Conservation (phyloP, 2,888 invertebrate species). For the Ditylenchus weischeri region DNA sequence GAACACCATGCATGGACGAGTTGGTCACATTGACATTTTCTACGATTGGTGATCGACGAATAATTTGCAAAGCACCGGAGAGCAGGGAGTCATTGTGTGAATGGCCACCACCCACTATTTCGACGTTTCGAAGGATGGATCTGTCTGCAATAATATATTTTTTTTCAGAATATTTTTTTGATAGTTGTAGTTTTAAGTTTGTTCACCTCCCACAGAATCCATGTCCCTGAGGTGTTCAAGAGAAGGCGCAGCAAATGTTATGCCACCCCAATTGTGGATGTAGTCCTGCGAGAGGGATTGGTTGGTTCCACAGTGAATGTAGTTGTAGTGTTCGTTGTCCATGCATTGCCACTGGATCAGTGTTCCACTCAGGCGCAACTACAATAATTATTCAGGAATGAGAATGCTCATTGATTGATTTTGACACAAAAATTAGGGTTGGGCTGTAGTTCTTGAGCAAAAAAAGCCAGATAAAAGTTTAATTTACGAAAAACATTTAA, state of each 20-base stretch:
- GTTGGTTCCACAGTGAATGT: slow-evolving; percentile 77
- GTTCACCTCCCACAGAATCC: background rate
- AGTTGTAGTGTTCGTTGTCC: slow-evolving; percentile 79
- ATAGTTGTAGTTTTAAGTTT: background rate
- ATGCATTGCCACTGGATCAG: slow-evolving; percentile 66
- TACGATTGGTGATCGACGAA: slow-evolving; percentile 81
- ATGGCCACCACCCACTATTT: slow-evolving; percentile 87
- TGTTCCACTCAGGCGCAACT: slow-evolving; percentile 5
- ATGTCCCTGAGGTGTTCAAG: slow-evolving; percentile 25
- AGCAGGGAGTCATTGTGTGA: slow-evolving; percentile 85
- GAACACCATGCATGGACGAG: slow-evolving; percentile 78
- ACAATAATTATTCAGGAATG: no score
- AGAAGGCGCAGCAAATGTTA: slow-evolving; percentile 66
- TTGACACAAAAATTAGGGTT: no score
- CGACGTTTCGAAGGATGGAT: slow-evolving; percentile 72
- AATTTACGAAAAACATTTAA: no score
- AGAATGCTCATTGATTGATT: no score
- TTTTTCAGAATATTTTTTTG: background rate
- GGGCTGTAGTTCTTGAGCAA: no score
- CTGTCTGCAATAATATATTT: slow-evolving; percentile 60
- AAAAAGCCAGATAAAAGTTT: no score
- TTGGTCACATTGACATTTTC: slow-evolving; percentile 75
- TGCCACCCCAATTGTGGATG: slow-evolving; percentile 88
- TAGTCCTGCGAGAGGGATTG: slow-evolving; percentile 64
- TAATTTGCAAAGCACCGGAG: slow-evolving; percentile 72